Evolutionary conservation across 2,113 vertebrate species (phyloP).

Genomic region (Nothobranchius kuhntae): DNA sequence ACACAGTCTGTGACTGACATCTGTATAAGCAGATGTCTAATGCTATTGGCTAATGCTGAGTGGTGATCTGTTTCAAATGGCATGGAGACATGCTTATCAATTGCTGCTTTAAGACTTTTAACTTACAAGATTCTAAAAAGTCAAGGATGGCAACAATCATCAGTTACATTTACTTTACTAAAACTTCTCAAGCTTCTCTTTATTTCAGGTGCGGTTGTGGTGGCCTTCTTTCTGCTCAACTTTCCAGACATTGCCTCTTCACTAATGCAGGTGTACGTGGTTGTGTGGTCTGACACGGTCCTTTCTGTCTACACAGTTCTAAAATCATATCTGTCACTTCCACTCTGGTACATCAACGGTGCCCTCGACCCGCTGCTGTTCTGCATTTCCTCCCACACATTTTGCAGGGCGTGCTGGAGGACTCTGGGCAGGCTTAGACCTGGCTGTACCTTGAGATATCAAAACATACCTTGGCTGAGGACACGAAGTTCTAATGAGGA

Average conservation of each 20-base stretch:
- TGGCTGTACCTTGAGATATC: slow-evolving; percentile 29
- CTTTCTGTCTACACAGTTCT: slow-evolving; percentile 74
- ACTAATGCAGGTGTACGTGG: slow-evolving; percentile 80
- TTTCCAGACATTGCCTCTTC: slow-evolving; percentile 81
- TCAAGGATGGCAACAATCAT: too few species aligned
- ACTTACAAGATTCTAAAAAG: too few species aligned
- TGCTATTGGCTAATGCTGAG: too few species aligned
- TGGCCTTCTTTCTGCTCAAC: slow-evolving; percentile 80
- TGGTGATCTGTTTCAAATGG: too few species aligned
- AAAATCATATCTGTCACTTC: slow-evolving; percentile 79
- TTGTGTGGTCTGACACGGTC: slow-evolving; percentile 74
- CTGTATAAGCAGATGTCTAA: too few species aligned
- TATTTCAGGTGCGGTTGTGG: slow-evolving; percentile 75
- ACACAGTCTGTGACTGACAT: too few species aligned
- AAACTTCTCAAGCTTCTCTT: neutral
- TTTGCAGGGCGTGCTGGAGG: slow-evolving; percentile 77
- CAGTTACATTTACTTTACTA: too few species aligned
- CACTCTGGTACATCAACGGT: slow-evolving; percentile 81
- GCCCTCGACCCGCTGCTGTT: slow-evolving; percentile 81
- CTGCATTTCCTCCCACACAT: slow-evolving; percentile 79
- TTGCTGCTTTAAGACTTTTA: too few species aligned
- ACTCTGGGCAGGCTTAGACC: slow-evolving; percentile 60
- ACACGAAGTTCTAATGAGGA: slow-evolving; percentile 31
- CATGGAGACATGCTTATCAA: too few species aligned
- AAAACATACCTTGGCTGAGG: slow-evolving; percentile 17